Evolutionary conservation across 1,140 invertebrate genomes (phyloP), one percentile per base, ranked within the genome.

Genomic region (Tachypleus tridentatus): DNA sequence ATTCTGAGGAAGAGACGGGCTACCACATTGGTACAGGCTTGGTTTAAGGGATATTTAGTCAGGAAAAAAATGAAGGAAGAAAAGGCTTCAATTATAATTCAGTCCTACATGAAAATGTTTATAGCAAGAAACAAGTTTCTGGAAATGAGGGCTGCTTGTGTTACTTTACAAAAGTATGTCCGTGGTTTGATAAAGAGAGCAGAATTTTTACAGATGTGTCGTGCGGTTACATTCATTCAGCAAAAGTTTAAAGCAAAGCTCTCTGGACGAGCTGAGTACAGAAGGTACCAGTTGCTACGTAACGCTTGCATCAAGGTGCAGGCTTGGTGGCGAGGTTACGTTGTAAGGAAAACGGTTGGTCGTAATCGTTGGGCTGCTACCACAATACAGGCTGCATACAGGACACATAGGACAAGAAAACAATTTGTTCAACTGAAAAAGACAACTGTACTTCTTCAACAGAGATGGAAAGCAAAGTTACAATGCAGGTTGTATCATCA

Each of bases 231-330:
- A 2, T 29, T 29, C 29, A 2, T 29, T 29, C 29, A 29, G 29
- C 29, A 29, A 29, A 29, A 29, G 29, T 29, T 29, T 29, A 29
- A 29, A 29, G 29, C 29, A 29, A 29, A 29, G 29, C 29, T 29
- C 29, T 29, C 29, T 29, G 29, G 29, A 2, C 29, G 29, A 29
- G 29, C 29, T 2, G 29, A 29, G 29, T 29, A 29, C 29, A 29
- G 29, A 2, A 29, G 29, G 29, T 29, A 29, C 29, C 29, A 29
- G 29, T 29, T 29, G 29, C 29, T 29, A 29, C 29, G 29, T 29
- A 29, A 29, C 48, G 57, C 66, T 11, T 56, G 66, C 51, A 62
- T 69, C 54, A 51, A 61, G 7, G 70, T 74, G 59, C 72, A 73
- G 57, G 48, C 58, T 52, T 29, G 29, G 29, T 29, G 29, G 29